Evolutionary conservation across 2,888 invertebrate species (phyloP), one percentile per base, ranked within the genome.

Genomic region (Pardosa pseudoannulata): DNA sequence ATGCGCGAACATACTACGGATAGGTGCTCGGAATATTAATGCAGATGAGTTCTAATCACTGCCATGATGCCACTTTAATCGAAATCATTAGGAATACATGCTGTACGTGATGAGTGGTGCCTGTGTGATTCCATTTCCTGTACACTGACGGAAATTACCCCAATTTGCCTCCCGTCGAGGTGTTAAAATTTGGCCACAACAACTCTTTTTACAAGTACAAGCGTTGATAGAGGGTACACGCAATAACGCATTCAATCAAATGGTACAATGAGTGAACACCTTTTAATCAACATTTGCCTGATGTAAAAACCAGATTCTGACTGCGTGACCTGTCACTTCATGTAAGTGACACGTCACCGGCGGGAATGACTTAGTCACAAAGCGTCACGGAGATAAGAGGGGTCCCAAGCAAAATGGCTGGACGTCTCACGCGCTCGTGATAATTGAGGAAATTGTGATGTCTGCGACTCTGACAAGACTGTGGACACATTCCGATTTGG

Each of bases 301-400:
- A 70, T 70, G 74, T 64, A 56, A 67, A 70, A 67, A 31, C 41
- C 73, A 79, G 83, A 85, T 78, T 85, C 78, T 19, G 41, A 41
- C 32, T 80, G 64, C 82, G 82, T 83, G 82, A 83, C 76, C 72
- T 76, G 82, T 83, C 83, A 83, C 65, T 36, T 62, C 39, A 0
- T 5, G 83, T 78, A 82, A 82, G 82, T 71, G 82, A 82, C 83
- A 83, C 83, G 83, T 83, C 78, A 72, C 56, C 64, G 28, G 23
- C 23, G 31, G 64, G 39, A 75, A 68, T 31, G 62, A 64, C 82
- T 76, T 41, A 75, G 71, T 82, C 82, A 75, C 36, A 56, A 56
- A 36, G 13, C 56, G 74, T 39, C 56, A 74, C 39, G 68, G 41
- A 65, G 65, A 65, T 65, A 65, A 65, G 70, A 39, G 23, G 41